Evolutionary conservation across 1,140 invertebrate genomes (phyloP).

Genomic region (Ylistrum balloti): DNA sequence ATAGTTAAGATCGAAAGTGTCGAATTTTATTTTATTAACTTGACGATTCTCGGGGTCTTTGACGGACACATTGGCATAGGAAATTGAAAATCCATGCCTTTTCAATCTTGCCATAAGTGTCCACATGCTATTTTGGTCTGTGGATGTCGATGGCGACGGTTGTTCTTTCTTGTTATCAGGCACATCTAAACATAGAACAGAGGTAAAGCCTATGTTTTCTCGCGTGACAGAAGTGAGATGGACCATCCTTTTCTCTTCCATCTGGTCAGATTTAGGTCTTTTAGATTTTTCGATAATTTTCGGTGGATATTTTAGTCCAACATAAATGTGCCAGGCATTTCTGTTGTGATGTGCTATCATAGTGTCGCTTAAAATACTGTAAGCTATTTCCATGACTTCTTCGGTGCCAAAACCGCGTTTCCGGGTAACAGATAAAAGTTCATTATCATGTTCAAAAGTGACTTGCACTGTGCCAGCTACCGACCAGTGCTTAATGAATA

Average conservation of each 20-base stretch:
- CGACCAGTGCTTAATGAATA: constrained; percentile 45
- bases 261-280: constrained; percentile 21
- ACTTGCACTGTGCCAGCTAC: background rate
- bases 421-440: background rate
- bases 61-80: background rate
- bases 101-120: background rate
- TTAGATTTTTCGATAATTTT: background rate
- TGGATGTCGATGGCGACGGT: background rate
- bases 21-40: background rate
- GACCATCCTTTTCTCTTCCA: constrained; percentile 40
- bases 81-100: background rate
- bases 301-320: constrained; percentile 19
- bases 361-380: background rate
- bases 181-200: constrained; percentile 41
- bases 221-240: background rate
- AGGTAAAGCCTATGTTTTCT: constrained; percentile 30
- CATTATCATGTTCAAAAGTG: background rate
- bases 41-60: no score
- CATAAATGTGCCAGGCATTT: background rate
- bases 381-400: constrained; percentile 7
- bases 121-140: background rate
- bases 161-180: background rate
- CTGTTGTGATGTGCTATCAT: background rate
- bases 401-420: background rate
- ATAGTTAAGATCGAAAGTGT: constrained; percentile 46